phyloP scores from a whole-genome alignment of 2,888 invertebrate genomes.

The Amiota mariae region DNA sequence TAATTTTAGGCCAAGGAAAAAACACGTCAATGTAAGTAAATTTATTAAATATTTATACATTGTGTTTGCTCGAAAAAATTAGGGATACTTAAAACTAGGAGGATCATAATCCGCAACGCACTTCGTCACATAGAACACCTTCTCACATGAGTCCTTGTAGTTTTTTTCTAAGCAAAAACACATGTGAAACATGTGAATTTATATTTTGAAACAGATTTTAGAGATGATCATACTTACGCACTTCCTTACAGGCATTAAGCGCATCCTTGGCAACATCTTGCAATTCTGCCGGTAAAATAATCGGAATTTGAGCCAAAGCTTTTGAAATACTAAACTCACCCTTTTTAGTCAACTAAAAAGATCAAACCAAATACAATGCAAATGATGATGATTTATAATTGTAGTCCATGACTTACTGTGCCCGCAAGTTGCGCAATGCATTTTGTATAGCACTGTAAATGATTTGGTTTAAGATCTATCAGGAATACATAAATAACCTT shows the following conservation, averaged over 20 bases:
- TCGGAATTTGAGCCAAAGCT: constrained; percentile 66
- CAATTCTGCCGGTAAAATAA: constrained; percentile 67
- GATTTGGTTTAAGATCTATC: not conserved
- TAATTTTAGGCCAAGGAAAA: constrained; percentile 65
- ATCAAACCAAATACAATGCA: too few species aligned
- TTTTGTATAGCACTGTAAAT: constrained; percentile 66
- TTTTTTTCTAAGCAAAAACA: constrained; percentile 59
- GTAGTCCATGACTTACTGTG: constrained; percentile 53
- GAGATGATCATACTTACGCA: constrained; percentile 59
- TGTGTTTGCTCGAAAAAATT: constrained; percentile 30
- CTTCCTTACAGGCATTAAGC: constrained; percentile 62
- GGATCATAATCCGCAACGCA: constrained; percentile 66
- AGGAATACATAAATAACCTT: not conserved
- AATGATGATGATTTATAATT: too few species aligned
- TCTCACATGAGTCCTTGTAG: constrained; percentile 68
- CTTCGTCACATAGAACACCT: constrained; percentile 64
- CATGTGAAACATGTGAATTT: not conserved
- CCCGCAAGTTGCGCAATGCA: constrained; percentile 70
- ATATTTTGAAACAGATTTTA: not conserved
- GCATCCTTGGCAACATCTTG: constrained; percentile 57
- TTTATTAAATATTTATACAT: constrained; percentile 12
- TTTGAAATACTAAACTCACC: constrained; percentile 67
- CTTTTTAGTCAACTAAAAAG: constrained; percentile 63
- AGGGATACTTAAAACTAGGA: constrained; percentile 65
- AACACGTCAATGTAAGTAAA: constrained; percentile 65